A percentile compares a stretch with the other conserved stretches of the same genome.
These are phyloP conservation scores for Megathymus violae DNA, from an alignment of 1,140 invertebrate genomes.

Conservation along the genomic window DNA sequence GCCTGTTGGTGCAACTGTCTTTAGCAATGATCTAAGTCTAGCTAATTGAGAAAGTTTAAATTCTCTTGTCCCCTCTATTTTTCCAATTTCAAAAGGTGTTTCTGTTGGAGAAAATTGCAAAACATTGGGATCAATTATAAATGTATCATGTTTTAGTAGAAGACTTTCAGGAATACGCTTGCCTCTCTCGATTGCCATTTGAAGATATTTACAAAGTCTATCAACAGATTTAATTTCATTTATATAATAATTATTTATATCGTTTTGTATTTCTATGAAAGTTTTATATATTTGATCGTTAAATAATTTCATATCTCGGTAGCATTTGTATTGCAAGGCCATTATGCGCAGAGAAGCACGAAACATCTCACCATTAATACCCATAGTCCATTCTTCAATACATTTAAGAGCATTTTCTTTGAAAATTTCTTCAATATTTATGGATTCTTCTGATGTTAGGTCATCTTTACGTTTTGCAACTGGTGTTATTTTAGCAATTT, in stretches of 20 bases:
- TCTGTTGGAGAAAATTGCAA: conserved; percentile 57
- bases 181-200: conserved; percentile 84
- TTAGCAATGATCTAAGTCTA: conserved; percentile 78
- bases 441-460: conserved; percentile 51
- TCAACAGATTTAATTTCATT: conserved; percentile 84
- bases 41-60: conserved; percentile 84
- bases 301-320: conserved; percentile 76
- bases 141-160: conserved; percentile 76
- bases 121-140: conserved; percentile 74
- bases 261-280: conserved; percentile 74
- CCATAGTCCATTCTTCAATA: conserved; percentile 84
- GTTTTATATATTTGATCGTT: conserved; percentile 66
- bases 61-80: conserved; percentile 52
- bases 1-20: conserved; percentile 83
- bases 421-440: conserved; percentile 62
- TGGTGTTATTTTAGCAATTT: conserved; percentile 64
- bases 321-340: conserved; percentile 65
- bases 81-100: conserved; percentile 41
- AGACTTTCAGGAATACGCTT: conserved; percentile 74
- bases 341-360: conserved; percentile 76
- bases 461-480: conserved; percentile 64
- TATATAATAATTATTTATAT: conserved; percentile 81
- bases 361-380: conserved; percentile 81
- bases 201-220: conserved; percentile 81
- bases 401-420: conserved; percentile 70